Evolutionary conservation across 2,113 vertebrate species (phyloP).

Genomic region (Scytalopus superciliaris): DNA sequence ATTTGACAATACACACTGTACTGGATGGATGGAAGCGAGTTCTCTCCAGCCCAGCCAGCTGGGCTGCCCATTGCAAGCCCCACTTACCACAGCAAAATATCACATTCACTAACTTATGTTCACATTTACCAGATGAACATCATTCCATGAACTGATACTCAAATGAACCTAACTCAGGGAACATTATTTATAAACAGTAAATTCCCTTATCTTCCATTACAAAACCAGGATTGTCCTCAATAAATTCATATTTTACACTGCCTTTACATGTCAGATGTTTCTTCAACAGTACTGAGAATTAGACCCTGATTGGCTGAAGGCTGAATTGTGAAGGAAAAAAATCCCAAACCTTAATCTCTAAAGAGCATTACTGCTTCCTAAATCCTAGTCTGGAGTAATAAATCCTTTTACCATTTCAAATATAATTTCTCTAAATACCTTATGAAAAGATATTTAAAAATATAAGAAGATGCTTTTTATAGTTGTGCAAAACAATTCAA

Average conservation of each 20-base stretch:
- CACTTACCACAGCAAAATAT: not conserved
- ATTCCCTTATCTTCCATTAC: not conserved
- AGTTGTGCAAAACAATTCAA: not conserved
- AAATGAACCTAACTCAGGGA: not conserved
- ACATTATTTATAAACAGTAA: not conserved
- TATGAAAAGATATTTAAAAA: not conserved
- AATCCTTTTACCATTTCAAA: not conserved
- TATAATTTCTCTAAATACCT: not conserved
- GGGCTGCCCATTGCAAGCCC: not conserved
- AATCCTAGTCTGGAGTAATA: not conserved
- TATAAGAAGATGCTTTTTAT: not conserved
- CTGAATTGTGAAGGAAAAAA: not conserved
- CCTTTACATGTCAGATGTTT: not conserved
- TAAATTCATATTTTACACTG: not conserved
- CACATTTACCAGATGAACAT: not conserved
- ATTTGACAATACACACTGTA: not conserved
- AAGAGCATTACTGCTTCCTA: constrained; percentile 25
- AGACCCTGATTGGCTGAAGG: not conserved
- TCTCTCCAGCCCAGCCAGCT: not conserved
- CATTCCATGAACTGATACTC: not conserved
- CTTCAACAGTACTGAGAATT: not conserved
- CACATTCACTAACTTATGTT: not conserved
- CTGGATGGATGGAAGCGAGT: not conserved
- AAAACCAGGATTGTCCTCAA: not conserved
- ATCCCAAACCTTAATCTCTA: not conserved